A percentile compares a stretch with the other conserved stretches of the same genome.
Evolutionary conservation across 2,888 invertebrate species (phyloP).

Genomic region (Pyrrhopygopsis socrates): DNA sequence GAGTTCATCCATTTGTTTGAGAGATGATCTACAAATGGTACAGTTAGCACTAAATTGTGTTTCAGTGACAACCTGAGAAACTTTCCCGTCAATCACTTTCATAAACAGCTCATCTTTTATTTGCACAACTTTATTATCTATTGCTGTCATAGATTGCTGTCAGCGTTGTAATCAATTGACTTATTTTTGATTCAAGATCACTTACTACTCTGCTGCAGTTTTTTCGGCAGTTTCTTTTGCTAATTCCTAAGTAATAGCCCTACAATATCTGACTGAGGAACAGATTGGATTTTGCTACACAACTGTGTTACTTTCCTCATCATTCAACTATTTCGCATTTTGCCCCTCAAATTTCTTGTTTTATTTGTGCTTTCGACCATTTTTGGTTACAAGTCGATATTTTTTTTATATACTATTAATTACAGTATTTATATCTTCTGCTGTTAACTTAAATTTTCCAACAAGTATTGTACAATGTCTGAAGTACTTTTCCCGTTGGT

Average conservation of each 20-base stretch:
- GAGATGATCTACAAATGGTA: constrained; percentile 76
- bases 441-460: too few species aligned
- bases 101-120: constrained; percentile 80
- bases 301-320: neutral
- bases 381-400: too few species aligned
- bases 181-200: constrained; percentile 62
- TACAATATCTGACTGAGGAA: neutral
- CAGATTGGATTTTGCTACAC: neutral
- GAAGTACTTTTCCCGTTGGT: too few species aligned
- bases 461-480: too few species aligned
- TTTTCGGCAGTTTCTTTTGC: neutral
- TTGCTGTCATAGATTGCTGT: too few species aligned
- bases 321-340: too few species aligned
- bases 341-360: too few species aligned
- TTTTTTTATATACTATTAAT: too few species aligned
- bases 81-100: constrained; percentile 83
- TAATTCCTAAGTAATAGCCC: neutral
- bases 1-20: constrained; percentile 75
- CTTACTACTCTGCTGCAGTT: neutral
- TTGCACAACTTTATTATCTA: constrained; percentile 50
- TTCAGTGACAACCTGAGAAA: constrained; percentile 53
- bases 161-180: too few species aligned
- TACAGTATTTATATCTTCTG: too few species aligned
- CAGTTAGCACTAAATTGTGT: constrained; percentile 67
- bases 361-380: too few species aligned